Conservation (phyloP, 2,113 vertebrate genomes). For the Apeltes quadracus region DNA sequence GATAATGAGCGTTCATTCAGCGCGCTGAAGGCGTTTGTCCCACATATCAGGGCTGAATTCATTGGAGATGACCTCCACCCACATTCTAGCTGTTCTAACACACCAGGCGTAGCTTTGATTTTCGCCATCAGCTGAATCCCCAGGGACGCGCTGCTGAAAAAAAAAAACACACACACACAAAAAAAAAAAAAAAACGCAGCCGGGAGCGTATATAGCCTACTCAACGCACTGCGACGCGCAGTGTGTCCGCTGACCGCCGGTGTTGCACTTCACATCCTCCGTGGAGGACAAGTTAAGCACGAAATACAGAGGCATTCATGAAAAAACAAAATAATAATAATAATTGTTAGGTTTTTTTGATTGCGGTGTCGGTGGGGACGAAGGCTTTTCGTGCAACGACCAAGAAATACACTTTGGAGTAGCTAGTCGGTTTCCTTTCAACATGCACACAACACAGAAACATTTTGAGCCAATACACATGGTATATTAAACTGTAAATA, state of each 20-base stretch:
- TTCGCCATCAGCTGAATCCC: slow-evolving; percentile 74
- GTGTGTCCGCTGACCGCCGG: slow-evolving; percentile 4
- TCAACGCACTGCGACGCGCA: slow-evolving; percentile 24
- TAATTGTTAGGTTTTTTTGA: too few relatives aligned
- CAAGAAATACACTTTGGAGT: background rate
- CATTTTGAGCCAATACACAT: slow-evolving; percentile 3
- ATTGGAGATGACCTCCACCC: slow-evolving; percentile 79
- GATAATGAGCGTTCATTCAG: slow-evolving; percentile 74
- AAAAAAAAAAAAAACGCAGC: slow-evolving; percentile 41
- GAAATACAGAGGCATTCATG: background rate
- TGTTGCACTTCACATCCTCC: background rate
- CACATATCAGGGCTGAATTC: slow-evolving; percentile 67
- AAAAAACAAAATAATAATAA: background rate
- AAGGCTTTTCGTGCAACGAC: background rate
- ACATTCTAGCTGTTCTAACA: slow-evolving; percentile 71
- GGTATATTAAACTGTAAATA: background rate
- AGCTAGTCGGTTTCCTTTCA: background rate
- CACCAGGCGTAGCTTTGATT: slow-evolving; percentile 70
- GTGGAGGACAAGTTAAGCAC: background rate
- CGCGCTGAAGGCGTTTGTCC: slow-evolving; percentile 71
- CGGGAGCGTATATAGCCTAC: slow-evolving; percentile 6
- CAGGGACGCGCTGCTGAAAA: slow-evolving; percentile 61
- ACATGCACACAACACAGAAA: slow-evolving; percentile 2
- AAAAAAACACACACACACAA: too few relatives aligned
- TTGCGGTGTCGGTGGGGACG: background rate